A percentile compares a stretch with the other conserved stretches of the same genome.
Conservation (phyloP, 2,888 invertebrate species). For the Agrochola lota region DNA sequence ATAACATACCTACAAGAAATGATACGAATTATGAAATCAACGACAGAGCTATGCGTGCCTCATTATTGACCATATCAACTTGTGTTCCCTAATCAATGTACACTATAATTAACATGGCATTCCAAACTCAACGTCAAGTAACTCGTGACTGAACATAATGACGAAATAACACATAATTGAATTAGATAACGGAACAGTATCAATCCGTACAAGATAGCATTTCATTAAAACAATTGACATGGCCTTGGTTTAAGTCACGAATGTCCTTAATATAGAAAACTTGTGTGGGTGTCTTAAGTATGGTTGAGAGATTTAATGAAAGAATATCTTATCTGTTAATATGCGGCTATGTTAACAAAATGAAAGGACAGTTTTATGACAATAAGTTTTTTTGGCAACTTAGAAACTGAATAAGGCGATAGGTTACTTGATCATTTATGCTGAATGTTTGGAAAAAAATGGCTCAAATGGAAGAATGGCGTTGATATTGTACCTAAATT, state of each 20-base stretch:
- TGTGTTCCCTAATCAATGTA: constrained; percentile 61
- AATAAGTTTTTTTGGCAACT: background rate
- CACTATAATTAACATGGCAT: constrained; percentile 79
- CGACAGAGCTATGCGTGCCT: constrained; percentile 19
- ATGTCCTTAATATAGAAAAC: constrained; percentile 62
- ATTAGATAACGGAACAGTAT: constrained; percentile 85
- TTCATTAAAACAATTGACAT: constrained; percentile 78
- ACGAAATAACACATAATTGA: constrained; percentile 86
- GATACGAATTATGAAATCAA: constrained; percentile 35
- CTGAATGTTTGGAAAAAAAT: background rate
- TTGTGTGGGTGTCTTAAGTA: constrained; percentile 37
- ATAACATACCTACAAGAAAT: constrained; percentile 10
- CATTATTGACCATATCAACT: constrained; percentile 49
- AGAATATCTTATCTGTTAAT: constrained; percentile 27
- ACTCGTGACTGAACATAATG: constrained; percentile 83
- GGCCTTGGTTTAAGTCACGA: constrained; percentile 81
- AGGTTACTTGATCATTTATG: background rate
- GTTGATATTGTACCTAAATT: background rate
- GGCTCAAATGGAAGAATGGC: background rate
- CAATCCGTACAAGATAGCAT: constrained; percentile 68
- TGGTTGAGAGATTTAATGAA: constrained; percentile 37
- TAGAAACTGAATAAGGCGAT: too few species aligned
- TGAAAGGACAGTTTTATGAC: background rate
- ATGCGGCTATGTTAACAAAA: background rate
- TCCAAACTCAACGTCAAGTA: constrained; percentile 73